These are phyloP conservation scores for Homarus americanus DNA, from an alignment of 1,140 invertebrate species.

Conservation along the genomic window DNA sequence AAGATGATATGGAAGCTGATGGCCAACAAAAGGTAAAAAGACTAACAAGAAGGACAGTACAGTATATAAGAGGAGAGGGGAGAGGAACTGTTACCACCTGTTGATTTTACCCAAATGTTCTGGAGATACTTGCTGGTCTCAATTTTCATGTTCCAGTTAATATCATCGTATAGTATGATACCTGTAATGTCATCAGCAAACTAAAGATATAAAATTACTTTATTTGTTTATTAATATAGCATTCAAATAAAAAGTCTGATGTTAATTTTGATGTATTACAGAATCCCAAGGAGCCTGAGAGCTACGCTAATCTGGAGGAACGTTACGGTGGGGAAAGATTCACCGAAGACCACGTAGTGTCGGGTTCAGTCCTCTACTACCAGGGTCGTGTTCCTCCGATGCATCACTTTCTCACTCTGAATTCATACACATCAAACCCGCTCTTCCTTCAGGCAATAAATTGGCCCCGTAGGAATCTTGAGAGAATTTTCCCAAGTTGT, in stretches of 20 bases:
- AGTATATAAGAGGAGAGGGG: background rate
- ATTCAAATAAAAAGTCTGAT: background rate
- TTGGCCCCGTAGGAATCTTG: slow-evolving; percentile 9
- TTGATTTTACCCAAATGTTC: no score
- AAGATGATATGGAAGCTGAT: background rate
- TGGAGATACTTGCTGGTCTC: no score
- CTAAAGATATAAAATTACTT: no score
- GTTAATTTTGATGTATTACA: background rate
- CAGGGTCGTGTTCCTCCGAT: slow-evolving; percentile 87
- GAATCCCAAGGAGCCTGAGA: slow-evolving; percentile 71
- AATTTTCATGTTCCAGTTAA: no score
- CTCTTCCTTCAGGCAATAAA: slow-evolving; percentile 64
- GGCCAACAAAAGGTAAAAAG: background rate
- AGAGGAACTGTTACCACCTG: background rate
- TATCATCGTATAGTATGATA: no score
- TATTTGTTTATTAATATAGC: no score
- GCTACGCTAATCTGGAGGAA: slow-evolving; percentile 76
- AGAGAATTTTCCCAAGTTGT: slow-evolving; percentile 5
- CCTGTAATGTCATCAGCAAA: no score
- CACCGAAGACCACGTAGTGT: slow-evolving; percentile 88
- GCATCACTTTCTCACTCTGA: slow-evolving; percentile 83
- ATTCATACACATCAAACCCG: slow-evolving; percentile 75
- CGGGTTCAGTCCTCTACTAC: slow-evolving; percentile 88
- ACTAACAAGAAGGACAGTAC: background rate
- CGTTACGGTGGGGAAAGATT: slow-evolving; percentile 84